phyloP scores from a whole-genome alignment of 2,888 invertebrate genomes.

The Drosophila merina region DNA sequence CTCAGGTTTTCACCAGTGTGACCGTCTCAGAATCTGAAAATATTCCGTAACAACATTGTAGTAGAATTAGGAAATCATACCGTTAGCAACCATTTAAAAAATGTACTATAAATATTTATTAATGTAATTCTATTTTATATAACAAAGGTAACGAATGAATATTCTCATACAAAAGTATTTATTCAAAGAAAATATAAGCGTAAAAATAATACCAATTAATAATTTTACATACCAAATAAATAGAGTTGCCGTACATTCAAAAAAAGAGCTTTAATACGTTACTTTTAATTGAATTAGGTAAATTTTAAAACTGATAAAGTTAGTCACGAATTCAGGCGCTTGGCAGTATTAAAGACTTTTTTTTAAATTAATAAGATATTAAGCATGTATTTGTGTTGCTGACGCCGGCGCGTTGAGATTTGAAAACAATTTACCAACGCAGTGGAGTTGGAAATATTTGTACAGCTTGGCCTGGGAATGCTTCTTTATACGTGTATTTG shows the following conservation, averaged over 20 bases:
- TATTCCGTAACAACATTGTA: neutral
- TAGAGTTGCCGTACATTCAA: neutral
- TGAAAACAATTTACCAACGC: conserved; percentile 64
- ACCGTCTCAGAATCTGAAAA: neutral
- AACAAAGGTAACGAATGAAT: no score
- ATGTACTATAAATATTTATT: neutral
- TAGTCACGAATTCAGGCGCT: neutral
- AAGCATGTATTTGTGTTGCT: conserved; percentile 23
- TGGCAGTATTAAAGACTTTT: neutral
- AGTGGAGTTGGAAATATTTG: conserved; percentile 64
- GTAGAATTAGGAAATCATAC: neutral
- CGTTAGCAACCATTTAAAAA: neutral
- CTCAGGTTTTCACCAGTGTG: conserved; percentile 19
- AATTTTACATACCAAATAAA: neutral
- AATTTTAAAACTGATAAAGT: neutral
- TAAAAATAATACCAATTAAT: neutral
- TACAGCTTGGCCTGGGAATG: conserved; percentile 72
- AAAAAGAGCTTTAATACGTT: neutral
- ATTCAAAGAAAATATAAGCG: no score
- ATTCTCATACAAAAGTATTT: no score
- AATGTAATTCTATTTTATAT: neutral
- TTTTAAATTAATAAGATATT: neutral
- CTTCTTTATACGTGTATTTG: conserved; percentile 49
- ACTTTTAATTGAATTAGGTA: neutral
- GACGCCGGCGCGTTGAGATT: conserved; percentile 63